Evolutionary conservation across 2,888 invertebrate species (phyloP).

Genomic region (Limulus polyphemus): DNA sequence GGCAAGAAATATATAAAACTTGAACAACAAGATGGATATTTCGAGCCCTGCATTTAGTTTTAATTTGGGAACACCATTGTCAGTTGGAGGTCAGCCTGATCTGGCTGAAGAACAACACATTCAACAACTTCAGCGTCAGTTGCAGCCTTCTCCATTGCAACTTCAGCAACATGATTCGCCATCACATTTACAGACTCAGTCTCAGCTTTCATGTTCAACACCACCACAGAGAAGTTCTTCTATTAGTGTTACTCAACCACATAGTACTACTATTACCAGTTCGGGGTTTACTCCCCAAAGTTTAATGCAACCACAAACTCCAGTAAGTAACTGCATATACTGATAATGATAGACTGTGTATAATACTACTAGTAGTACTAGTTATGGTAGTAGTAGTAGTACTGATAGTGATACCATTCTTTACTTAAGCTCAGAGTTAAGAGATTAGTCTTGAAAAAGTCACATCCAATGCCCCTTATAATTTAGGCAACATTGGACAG

Average conservation of each 20-base stretch:
- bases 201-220: slow-evolving; percentile 16
- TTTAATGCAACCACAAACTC: slow-evolving; percentile 79
- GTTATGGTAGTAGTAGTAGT: too few relatives aligned
- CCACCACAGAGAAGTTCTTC: slow-evolving; percentile 12
- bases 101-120: slow-evolving; percentile 27
- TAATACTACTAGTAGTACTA: too few relatives aligned
- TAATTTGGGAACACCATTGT: slow-evolving; percentile 19
- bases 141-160: slow-evolving; percentile 24
- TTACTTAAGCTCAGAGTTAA: too few relatives aligned
- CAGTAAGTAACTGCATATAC: slow-evolving; percentile 44
- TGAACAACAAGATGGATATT: slow-evolving; percentile 11
- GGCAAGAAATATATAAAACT: too few relatives aligned
- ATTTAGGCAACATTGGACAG: too few relatives aligned
- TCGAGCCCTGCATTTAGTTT: slow-evolving; percentile 13
- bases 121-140: slow-evolving; percentile 23
- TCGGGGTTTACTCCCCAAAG: slow-evolving; percentile 41
- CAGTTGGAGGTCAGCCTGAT: slow-evolving; percentile 17
- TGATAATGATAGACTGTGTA: too few relatives aligned
- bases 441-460: too few relatives aligned
- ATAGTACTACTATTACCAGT: slow-evolving; percentile 4
- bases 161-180: too few relatives aligned
- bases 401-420: too few relatives aligned
- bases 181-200: slow-evolving; percentile 3
- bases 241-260: slow-evolving; percentile 21
- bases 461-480: too few relatives aligned